A percentile compares a stretch with the other conserved stretches of the same genome.
Conservation (phyloP, 2,797 vertebrate genomes). For the Paramormyrops hopkinsi region DNA sequence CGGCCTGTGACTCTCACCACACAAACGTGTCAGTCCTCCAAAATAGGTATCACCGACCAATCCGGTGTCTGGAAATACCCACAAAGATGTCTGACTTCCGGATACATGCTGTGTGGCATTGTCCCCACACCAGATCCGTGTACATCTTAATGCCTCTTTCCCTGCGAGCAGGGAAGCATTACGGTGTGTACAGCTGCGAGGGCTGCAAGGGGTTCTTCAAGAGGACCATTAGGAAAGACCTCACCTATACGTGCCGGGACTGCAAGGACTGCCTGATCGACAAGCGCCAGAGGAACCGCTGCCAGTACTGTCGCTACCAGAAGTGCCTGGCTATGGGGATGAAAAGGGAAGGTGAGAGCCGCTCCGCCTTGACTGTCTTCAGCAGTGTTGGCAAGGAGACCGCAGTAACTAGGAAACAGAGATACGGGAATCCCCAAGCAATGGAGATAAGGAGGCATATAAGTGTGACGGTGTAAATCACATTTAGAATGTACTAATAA, state of each 20-base stretch:
- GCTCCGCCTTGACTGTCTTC: neutral
- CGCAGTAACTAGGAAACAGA: neutral
- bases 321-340: constrained; percentile 95
- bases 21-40: neutral
- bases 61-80: neutral
- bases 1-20: neutral
- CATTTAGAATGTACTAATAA: neutral
- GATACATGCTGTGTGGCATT: neutral
- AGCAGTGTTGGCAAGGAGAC: neutral
- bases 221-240: constrained; percentile 86
- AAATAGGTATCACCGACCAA: neutral
- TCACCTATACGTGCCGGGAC: constrained; percentile 88
- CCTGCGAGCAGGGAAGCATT: constrained; percentile 76
- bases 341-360: constrained; percentile 82
- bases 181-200: constrained; percentile 89
- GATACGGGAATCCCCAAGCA: neutral
- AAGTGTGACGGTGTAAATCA: neutral
- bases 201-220: constrained; percentile 97
- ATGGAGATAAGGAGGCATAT: neutral
- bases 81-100: neutral
- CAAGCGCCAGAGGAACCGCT: constrained; percentile 91
- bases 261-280: constrained; percentile 90
- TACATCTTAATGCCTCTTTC: neutral
- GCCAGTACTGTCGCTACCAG: constrained; percentile 88
- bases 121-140: neutral